These are phyloP conservation scores for Strix uralensis DNA, from an alignment of 2,113 vertebrate species.

Conservation along the genomic window DNA sequence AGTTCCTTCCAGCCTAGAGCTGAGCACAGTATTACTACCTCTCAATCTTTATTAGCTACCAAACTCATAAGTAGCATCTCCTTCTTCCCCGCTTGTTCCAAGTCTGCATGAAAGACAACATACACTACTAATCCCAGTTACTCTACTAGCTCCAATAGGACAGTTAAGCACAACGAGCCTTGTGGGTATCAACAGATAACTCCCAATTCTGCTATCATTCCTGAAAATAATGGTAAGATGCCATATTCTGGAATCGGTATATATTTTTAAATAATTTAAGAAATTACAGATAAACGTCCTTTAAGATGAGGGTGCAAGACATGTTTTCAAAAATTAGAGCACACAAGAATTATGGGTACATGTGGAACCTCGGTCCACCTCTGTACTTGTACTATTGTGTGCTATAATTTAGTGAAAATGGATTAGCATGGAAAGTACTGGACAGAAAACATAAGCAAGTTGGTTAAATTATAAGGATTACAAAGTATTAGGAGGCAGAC, in stretches of 20 bases:
- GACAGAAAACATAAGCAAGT: neutral
- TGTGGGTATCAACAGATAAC: rapidly evolving
- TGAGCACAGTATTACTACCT: neutral
- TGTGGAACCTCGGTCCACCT: neutral
- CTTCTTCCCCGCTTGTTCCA: neutral
- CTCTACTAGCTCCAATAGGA: neutral
- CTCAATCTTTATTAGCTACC: neutral
- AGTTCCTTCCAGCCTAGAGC: neutral
- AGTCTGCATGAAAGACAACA: neutral
- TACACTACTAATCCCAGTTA: neutral
- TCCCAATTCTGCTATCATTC: neutral
- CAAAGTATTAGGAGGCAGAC: neutral
- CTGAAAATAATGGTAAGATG: neutral
- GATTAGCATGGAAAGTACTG: neutral
- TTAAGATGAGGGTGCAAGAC: neutral
- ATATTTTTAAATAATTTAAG: neutral
- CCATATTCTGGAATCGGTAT: neutral
- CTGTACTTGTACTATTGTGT: neutral
- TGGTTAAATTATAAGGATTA: neutral
- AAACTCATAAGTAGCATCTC: neutral
- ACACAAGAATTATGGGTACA: neutral
- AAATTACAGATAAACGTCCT: neutral
- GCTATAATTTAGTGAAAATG: neutral
- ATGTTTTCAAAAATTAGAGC: neutral
- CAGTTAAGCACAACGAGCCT: neutral